Percentiles rank a stretch among this genome's conserved stretches.
Evolutionary conservation across 2,888 invertebrate genomes (phyloP).

Genomic region (Sinohyriopsis cumingii): DNA sequence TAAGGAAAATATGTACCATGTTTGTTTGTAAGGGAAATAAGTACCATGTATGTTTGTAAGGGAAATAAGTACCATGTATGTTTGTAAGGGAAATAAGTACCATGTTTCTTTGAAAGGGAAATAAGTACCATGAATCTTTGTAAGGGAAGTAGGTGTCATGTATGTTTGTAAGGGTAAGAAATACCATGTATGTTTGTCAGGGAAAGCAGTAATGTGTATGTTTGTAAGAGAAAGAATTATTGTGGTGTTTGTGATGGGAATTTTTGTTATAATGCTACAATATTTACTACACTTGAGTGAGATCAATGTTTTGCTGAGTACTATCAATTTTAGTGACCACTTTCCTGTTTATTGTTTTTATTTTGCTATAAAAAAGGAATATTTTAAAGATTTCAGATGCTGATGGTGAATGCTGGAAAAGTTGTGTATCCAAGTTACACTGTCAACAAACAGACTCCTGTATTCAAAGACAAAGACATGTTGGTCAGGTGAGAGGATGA

Average conservation of each 20-base stretch:
- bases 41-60: too few species aligned
- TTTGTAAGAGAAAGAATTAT: too few species aligned
- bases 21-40: too few species aligned
- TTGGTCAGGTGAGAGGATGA: slow-evolving; percentile 66
- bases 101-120: not conserved
- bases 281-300: not conserved
- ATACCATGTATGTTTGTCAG: not conserved
- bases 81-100: too few species aligned
- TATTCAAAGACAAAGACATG: slow-evolving; percentile 70
- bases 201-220: too few species aligned
- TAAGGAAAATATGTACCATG: too few species aligned
- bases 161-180: too few species aligned
- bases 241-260: not conserved
- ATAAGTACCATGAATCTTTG: not conserved
- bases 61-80: too few species aligned
- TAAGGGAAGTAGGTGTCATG: not conserved
- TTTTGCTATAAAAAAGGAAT: not conserved
- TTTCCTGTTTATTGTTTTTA: not conserved
- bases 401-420: slow-evolving; percentile 72
- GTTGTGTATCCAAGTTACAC: slow-evolving; percentile 72
- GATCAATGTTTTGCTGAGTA: not conserved
- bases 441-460: slow-evolving; percentile 63
- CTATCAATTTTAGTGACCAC: slow-evolving; percentile 3
- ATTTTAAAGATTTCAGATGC: slow-evolving; percentile 68
- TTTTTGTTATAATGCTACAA: not conserved